Evolutionary conservation across 2,113 vertebrate species (phyloP), one percentile per base, ranked within the genome.

Genomic region (Melanotaenia duboulayi): DNA sequence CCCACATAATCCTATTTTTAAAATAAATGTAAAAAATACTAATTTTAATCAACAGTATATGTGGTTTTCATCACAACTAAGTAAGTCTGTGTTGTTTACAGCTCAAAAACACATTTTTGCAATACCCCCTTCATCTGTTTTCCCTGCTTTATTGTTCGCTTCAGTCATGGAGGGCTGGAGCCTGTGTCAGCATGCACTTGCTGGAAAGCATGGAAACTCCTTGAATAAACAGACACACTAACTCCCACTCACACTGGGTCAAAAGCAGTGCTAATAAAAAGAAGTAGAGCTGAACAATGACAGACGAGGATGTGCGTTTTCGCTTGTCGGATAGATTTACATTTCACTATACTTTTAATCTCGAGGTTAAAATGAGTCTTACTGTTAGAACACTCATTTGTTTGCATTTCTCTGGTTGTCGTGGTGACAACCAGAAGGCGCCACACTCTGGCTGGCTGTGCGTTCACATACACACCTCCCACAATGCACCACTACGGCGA

Each of bases 401-500:
- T 42, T 44, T 69, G 62, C 73, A 16, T 23, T 19, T 35, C 58
- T 71, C 28, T 32, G 40, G 55, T 59, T 70, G 37, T 70, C 60
- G 60, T 57, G 55, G 25, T 57, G 37, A 67, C 11, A 0, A 17
- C 22, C 23, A 46, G 4, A 64, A 56, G 37, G 23, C 46, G 52
- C 35, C 25, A 35, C 7, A 23, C 35, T 68, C 48, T 13, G 0
- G 44, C 23, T 44, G 17, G 44, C 28, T 44, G 17, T 32, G 32
- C 11, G 40, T 64, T 62, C 17, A 22, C 22, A 62, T 70, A 90
- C 88, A 57, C 75, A 97, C 97, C 97, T 98, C 87, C 97, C 97
- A 76, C 97, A 98, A 92, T 98, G 97, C 72, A 98, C 97, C 3
- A 98, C 97, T 51, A 99, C 97, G 0, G 97, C 97, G 0, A 99